These are phyloP conservation scores for Triplophysa bombifrons DNA, from an alignment of 2,797 vertebrate genomes.

Conservation along the genomic window DNA sequence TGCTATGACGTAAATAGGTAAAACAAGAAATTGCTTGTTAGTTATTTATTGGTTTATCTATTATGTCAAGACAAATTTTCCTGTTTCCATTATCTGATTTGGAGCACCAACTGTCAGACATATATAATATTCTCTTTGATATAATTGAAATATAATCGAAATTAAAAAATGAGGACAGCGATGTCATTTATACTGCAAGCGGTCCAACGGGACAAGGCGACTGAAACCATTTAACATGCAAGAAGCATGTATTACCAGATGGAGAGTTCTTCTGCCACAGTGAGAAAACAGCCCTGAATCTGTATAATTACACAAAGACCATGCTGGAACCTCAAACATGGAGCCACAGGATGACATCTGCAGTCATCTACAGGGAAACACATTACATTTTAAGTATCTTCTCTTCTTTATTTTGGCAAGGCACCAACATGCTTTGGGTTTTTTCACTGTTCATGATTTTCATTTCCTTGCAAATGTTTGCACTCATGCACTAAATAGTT, in stretches of 20 bases:
- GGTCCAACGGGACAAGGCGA: constrained; percentile 33
- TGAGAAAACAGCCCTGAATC: constrained; percentile 56
- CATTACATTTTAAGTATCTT: not conserved
- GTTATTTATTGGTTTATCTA: not conserved
- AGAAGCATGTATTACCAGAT: constrained; percentile 57
- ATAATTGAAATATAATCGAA: not conserved
- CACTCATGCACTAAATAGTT: not conserved
- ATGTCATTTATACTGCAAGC: constrained; percentile 37
- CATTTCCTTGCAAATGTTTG: constrained; percentile 1
- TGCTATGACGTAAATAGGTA: no score
- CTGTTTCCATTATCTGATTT: not conserved
- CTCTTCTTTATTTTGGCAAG: constrained; percentile 4
- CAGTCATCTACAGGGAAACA: constrained; percentile 52
- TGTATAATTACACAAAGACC: constrained; percentile 66
- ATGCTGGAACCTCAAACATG: constrained; percentile 57
- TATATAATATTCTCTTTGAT: not conserved
- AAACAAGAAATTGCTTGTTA: not conserved
- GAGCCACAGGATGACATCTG: constrained; percentile 61
- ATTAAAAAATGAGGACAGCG: constrained; percentile 2
- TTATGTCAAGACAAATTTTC: not conserved
- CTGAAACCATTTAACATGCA: constrained; percentile 52
- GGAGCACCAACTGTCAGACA: not conserved
- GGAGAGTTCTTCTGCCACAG: constrained; percentile 52
- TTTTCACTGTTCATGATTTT: constrained; percentile 1
- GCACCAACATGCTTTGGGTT: constrained; percentile 1